These are phyloP conservation scores for Ophiodon elongatus DNA, from an alignment of 2,113 vertebrate species.

Conservation along the genomic window DNA sequence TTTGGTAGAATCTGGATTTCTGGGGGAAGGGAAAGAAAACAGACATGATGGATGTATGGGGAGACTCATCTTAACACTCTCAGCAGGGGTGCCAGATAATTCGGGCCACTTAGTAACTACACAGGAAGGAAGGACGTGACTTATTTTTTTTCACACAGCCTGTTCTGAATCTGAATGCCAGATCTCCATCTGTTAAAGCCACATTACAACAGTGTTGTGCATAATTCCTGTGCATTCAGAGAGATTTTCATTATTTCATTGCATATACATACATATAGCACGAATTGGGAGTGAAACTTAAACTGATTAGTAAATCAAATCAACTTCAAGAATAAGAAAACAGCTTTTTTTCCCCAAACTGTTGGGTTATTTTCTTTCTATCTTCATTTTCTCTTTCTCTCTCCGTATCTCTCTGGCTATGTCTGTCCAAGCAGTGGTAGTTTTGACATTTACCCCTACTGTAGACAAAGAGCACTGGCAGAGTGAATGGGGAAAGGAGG, in stretches of 20 bases:
- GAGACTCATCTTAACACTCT: conserved; percentile 51
- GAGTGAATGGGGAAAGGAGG: conserved; percentile 69
- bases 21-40: conserved; percentile 12
- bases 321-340: conserved; percentile 3
- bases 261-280: background rate
- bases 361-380: conserved; percentile 2
- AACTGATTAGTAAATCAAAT: background rate
- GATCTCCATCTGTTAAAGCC: conserved; percentile 45
- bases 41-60: conserved; percentile 49
- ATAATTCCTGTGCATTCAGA: conserved; percentile 45
- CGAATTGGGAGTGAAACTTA: background rate
- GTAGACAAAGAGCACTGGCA: conserved; percentile 66
- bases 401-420: conserved; percentile 43
- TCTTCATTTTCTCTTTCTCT: conserved; percentile 48
- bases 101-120: conserved; percentile 55
- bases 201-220: conserved; percentile 15
- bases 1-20: conserved; percentile 26
- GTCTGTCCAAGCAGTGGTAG: conserved; percentile 44
- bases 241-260: background rate
- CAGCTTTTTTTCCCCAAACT: background rate
- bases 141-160: conserved; percentile 25
- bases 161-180: conserved; percentile 40
- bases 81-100: conserved; percentile 65
- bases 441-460: conserved; percentile 76
- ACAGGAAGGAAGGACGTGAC: conserved; percentile 42